These are phyloP conservation scores for Manis pentadactyla DNA, from an alignment of 2,797 vertebrate species.

Conservation along the genomic window DNA sequence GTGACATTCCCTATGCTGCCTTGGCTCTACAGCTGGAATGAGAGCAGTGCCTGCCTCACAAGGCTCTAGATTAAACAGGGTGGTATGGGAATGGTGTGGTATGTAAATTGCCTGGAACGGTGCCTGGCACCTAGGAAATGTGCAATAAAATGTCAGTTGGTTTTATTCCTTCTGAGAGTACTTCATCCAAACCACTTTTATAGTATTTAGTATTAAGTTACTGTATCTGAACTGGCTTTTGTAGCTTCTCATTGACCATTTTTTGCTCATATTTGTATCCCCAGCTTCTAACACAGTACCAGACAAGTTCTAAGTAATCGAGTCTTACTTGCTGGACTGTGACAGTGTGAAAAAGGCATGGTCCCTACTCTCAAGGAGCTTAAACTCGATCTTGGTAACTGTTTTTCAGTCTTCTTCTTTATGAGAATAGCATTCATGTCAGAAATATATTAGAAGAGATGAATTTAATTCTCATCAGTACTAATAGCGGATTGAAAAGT, in stretches of 20 bases:
- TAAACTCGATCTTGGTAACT: constrained; percentile 45
- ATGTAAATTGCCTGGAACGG: constrained; percentile 13
- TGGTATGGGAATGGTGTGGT: neutral
- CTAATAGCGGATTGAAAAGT: constrained; percentile 9
- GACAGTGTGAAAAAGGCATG: constrained; percentile 3
- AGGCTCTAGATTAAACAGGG: neutral
- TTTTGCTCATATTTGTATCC: constrained; percentile 55
- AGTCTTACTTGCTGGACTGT: neutral
- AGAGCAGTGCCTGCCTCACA: neutral
- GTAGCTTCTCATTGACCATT: neutral
- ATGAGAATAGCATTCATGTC: neutral
- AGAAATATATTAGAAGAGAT: constrained; percentile 24
- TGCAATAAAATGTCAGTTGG: neutral
- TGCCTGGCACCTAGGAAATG: neutral
- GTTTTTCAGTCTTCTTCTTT: constrained; percentile 18
- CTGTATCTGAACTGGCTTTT: constrained; percentile 17
- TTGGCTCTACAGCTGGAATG: neutral
- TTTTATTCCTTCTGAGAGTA: constrained; percentile 59
- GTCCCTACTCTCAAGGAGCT: constrained; percentile 35
- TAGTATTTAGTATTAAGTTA: constrained; percentile 5
- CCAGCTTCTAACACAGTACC: neutral
- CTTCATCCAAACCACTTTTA: neutral
- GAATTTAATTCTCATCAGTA: constrained; percentile 43
- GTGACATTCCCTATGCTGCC: neutral
- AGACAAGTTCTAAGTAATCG: constrained; percentile 32